Percentiles rank a stretch among this genome's conserved stretches.
Conservation (phyloP, 2,888 invertebrate species). For the Pristionchus arcanus region DNA sequence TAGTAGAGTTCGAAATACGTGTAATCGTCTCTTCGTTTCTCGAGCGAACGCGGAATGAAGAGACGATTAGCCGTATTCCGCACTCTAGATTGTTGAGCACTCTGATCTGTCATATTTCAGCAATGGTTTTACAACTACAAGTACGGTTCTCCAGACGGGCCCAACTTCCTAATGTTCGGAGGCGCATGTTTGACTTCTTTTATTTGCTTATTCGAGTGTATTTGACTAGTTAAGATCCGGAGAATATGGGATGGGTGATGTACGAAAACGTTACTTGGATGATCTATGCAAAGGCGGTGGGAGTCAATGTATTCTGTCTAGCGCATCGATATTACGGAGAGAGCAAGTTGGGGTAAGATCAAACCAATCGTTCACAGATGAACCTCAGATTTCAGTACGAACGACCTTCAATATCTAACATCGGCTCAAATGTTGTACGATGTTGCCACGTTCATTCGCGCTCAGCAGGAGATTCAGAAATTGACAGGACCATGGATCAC, state of each 20-base stretch:
- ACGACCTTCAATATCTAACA: slow-evolving; percentile 81
- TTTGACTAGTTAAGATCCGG: neutral
- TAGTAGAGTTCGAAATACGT: too few species aligned
- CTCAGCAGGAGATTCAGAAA: neutral
- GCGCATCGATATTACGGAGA: slow-evolving; percentile 96
- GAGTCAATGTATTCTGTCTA: slow-evolving; percentile 90
- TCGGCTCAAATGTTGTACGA: slow-evolving; percentile 86
- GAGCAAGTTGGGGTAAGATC: slow-evolving; percentile 83
- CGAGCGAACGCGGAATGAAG: neutral
- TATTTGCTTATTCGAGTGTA: too few species aligned
- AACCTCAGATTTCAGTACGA: neutral
- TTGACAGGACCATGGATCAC: slow-evolving; percentile 87
- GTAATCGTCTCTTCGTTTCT: too few species aligned
- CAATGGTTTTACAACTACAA: slow-evolving; percentile 11
- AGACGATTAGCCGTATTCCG: too few species aligned
- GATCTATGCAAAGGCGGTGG: slow-evolving; percentile 84
- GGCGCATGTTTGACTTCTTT: slow-evolving; percentile 84
- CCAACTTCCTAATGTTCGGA: slow-evolving; percentile 94
- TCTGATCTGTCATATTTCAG: neutral
- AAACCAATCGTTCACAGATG: neutral
- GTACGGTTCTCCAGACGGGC: slow-evolving; percentile 82
- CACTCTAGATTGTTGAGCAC: too few species aligned
- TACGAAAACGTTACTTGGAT: slow-evolving; percentile 79
- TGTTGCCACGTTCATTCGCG: slow-evolving; percentile 87
- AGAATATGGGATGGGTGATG: slow-evolving; percentile 76